Conservation (phyloP, 2,113 vertebrate genomes). For the Nothocercus nigrocapillus region DNA sequence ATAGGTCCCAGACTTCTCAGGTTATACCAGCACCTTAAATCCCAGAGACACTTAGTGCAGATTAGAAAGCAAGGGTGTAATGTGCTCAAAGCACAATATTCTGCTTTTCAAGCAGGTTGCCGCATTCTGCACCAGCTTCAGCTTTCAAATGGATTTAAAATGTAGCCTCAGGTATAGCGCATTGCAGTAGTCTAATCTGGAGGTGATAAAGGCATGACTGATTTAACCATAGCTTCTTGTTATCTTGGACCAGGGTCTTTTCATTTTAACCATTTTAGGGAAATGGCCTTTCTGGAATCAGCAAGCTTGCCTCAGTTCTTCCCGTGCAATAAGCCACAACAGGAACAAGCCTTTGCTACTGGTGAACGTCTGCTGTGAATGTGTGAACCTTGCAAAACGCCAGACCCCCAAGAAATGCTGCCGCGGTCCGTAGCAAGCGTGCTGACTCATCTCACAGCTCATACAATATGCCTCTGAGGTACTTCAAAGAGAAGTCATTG, state of each 20-base stretch:
- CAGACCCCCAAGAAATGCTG: background rate
- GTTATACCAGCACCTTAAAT: slow-evolving; percentile 34
- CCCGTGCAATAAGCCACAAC: background rate
- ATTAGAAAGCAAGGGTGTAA: slow-evolving; percentile 49
- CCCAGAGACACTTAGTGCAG: slow-evolving; percentile 26
- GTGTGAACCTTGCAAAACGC: background rate
- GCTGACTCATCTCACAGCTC: background rate
- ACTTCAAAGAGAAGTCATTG: slow-evolving; percentile 40
- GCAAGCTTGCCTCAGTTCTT: slow-evolving; percentile 26
- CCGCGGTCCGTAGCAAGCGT: background rate
- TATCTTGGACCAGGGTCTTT: slow-evolving; percentile 66
- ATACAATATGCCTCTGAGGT: background rate
- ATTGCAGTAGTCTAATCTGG: slow-evolving; percentile 69
- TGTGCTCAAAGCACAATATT: slow-evolving; percentile 17
- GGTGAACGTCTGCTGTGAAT: background rate
- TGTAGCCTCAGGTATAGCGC: slow-evolving; percentile 64
- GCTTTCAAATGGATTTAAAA: slow-evolving; percentile 73
- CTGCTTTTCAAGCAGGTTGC: slow-evolving; percentile 58
- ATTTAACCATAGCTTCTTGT: slow-evolving; percentile 67
- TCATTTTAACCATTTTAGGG: slow-evolving; percentile 71
- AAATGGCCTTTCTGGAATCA: slow-evolving; percentile 50
- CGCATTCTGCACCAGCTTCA: slow-evolving; percentile 46
- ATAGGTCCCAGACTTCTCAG: background rate
- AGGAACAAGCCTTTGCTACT: background rate
- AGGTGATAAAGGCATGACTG: slow-evolving; percentile 74